These are phyloP conservation scores for Chymomyza procnemis DNA, from an alignment of 2,888 invertebrate species.

Conservation along the genomic window DNA sequence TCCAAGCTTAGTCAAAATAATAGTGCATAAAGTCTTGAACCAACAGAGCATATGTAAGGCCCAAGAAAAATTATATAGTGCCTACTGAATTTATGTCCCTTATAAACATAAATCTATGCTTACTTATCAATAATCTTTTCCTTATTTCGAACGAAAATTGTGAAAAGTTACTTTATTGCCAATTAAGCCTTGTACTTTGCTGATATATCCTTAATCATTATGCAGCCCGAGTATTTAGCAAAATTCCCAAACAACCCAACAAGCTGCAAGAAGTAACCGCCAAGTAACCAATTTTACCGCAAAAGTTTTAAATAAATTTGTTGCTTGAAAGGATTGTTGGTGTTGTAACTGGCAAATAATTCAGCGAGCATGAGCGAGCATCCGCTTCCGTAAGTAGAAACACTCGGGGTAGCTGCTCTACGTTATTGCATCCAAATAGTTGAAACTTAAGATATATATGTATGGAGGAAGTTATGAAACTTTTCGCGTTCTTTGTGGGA, in stretches of 20 bases:
- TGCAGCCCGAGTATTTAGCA: slow-evolving; percentile 57
- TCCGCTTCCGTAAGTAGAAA: slow-evolving; percentile 59
- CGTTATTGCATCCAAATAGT: slow-evolving; percentile 59
- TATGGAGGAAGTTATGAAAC: slow-evolving; percentile 40
- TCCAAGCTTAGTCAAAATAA: too few species aligned
- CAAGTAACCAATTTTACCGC: slow-evolving; percentile 70
- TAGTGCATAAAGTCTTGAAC: too few species aligned
- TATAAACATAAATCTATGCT: too few species aligned
- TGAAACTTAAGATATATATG: slow-evolving; percentile 56
- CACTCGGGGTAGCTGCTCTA: slow-evolving; percentile 18
- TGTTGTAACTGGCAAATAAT: slow-evolving; percentile 47
- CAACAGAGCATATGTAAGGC: too few species aligned
- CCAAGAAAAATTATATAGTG: too few species aligned
- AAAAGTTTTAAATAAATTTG: slow-evolving; percentile 68
- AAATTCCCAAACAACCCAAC: slow-evolving; percentile 35
- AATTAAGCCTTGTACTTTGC: neutral
- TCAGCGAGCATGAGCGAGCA: slow-evolving; percentile 56
- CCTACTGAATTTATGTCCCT: too few species aligned
- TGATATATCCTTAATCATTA: slow-evolving; percentile 29
- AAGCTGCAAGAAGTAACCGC: slow-evolving; percentile 64
- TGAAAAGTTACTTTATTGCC: too few species aligned
- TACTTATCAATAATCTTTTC: too few species aligned
- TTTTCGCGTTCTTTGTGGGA: slow-evolving; percentile 22
- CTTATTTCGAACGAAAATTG: too few species aligned
- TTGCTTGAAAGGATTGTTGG: slow-evolving; percentile 29